phyloP scores from a whole-genome alignment of 1,140 invertebrate genomes.

The Mercenaria mercenaria region DNA sequence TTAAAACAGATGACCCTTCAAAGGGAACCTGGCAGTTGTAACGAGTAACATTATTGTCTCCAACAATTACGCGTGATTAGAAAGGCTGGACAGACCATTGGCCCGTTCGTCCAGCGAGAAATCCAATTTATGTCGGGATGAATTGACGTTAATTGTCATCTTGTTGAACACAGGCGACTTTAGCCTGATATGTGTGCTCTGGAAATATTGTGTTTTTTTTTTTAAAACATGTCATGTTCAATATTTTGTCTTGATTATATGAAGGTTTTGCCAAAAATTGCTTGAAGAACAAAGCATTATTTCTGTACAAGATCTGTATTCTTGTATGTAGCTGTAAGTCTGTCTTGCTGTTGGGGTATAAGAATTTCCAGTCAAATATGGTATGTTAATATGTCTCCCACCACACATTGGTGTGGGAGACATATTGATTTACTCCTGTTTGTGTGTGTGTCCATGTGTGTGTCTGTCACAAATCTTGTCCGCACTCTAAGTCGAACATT shows the following conservation, averaged over 20 bases:
- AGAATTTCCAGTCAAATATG: no score
- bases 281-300: not conserved
- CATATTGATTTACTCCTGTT: no score
- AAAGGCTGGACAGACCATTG: slow-evolving; percentile 22
- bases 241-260: not conserved
- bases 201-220: not conserved
- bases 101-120: slow-evolving; percentile 52
- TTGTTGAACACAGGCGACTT: slow-evolving; percentile 30
- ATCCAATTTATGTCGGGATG: slow-evolving; percentile 55
- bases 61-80: slow-evolving; percentile 58
- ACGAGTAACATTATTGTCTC: slow-evolving; percentile 56
- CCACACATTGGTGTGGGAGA: no score
- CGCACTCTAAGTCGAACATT: no score
- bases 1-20: slow-evolving; percentile 59
- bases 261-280: not conserved
- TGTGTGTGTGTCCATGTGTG: no score
- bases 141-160: slow-evolving; percentile 54
- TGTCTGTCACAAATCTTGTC: no score
- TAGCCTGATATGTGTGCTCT: not conserved
- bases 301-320: not conserved
- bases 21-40: slow-evolving; percentile 49
- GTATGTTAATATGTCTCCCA: no score
- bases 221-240: not conserved
- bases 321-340: no score
- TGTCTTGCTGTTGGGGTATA: no score